Evolutionary conservation across 2,888 invertebrate species (phyloP).

Genomic region (Pammene aurita): DNA sequence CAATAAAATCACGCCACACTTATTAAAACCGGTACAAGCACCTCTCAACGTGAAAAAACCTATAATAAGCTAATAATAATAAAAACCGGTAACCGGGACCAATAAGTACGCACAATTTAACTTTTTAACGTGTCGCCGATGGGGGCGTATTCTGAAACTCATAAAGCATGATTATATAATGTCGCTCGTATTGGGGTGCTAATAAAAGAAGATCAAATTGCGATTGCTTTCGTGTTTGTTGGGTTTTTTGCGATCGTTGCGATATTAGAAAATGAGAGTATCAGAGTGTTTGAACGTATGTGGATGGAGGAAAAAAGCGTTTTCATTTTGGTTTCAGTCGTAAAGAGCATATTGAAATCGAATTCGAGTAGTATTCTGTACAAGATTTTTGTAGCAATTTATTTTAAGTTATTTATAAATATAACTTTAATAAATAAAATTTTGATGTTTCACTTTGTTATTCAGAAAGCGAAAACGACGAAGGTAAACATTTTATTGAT

Average conservation of each 20-base stretch:
- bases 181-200: slow-evolving; percentile 42
- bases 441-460: too few relatives aligned
- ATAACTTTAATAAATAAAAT: too few relatives aligned
- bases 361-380: too few relatives aligned
- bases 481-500: too few relatives aligned
- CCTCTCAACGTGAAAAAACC: slow-evolving; percentile 21
- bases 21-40: slow-evolving; percentile 12
- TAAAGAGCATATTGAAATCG: not conserved
- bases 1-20: slow-evolving; percentile 15
- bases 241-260: slow-evolving; percentile 39
- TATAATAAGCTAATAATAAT: slow-evolving; percentile 36
- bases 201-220: slow-evolving; percentile 42
- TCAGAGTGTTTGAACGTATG: slow-evolving; percentile 20
- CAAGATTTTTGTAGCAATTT: too few relatives aligned
- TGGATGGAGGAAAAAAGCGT: slow-evolving; percentile 2
- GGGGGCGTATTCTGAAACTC: slow-evolving; percentile 42
- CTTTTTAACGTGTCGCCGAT: slow-evolving; percentile 42
- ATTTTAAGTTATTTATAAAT: too few relatives aligned
- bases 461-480: too few relatives aligned
- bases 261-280: slow-evolving; percentile 40
- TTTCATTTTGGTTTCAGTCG: slow-evolving; percentile 12
- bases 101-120: slow-evolving; percentile 43
- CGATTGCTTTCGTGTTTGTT: slow-evolving; percentile 40
- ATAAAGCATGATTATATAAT: slow-evolving; percentile 42
- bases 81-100: slow-evolving; percentile 39